Conservation (phyloP, 2,888 invertebrate genomes). For the Rotaria socialis region DNA sequence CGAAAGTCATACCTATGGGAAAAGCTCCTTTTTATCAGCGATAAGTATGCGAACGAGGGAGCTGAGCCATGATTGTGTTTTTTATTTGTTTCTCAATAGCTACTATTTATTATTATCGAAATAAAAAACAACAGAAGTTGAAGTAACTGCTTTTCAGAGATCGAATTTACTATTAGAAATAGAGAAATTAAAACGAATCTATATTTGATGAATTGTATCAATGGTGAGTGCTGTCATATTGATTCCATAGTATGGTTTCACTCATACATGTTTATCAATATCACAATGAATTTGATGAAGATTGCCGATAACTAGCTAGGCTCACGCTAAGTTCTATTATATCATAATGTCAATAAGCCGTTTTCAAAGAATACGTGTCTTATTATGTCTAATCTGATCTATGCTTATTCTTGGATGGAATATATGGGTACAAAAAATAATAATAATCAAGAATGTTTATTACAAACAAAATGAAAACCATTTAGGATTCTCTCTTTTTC, state of each 20-base stretch:
- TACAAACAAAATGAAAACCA: neutral
- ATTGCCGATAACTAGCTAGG: neutral
- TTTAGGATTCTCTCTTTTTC: neutral
- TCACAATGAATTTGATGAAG: neutral
- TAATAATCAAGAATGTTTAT: neutral
- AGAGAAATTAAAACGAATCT: no score
- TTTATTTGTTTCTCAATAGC: neutral
- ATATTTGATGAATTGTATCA: neutral
- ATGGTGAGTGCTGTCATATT: neutral
- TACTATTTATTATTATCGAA: neutral
- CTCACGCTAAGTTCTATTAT: neutral
- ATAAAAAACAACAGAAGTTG: no score
- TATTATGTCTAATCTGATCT: neutral
- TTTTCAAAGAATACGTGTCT: neutral
- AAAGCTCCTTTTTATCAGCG: neutral
- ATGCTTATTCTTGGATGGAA: neutral
- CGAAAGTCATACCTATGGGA: neutral
- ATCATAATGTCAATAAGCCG: neutral
- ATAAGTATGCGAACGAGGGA: slow-evolving; percentile 1
- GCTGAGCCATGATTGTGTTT: neutral
- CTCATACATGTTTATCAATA: neutral
- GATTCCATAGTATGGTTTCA: neutral
- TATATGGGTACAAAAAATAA: neutral
- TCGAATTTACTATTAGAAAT: no score
- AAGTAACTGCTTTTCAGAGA: neutral